These are phyloP conservation scores for Drosophila prosaltans DNA, from an alignment of 1,140 invertebrate species.

Conservation along the genomic window DNA sequence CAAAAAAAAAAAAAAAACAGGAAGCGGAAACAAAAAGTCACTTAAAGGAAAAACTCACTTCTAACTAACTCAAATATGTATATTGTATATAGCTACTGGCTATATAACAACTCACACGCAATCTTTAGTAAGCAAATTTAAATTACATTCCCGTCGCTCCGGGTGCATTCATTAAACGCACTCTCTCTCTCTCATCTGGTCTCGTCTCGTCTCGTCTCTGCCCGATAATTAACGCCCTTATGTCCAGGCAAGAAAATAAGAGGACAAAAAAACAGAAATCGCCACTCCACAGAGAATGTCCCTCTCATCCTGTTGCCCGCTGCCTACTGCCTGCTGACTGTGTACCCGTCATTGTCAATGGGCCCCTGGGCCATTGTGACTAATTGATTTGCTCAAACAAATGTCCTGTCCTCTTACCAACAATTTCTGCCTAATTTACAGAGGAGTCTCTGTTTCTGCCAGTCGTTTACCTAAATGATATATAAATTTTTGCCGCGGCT, in stretches of 20 bases:
- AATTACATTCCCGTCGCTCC: conserved; percentile 69
- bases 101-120: conserved; percentile 50
- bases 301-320: conserved; percentile 6
- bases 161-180: conserved; percentile 76
- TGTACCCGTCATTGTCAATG: conserved; percentile 26
- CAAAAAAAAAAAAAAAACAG: conserved; percentile 33
- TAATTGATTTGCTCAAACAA: conserved; percentile 73
- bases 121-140: conserved; percentile 77
- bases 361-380: conserved; percentile 66
- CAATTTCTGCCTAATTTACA: conserved; percentile 29
- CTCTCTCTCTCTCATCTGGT: conserved; percentile 24
- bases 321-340: conserved; percentile 7
- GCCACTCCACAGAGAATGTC: conserved; percentile 38
- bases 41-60: conserved; percentile 33
- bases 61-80: conserved; percentile 57
- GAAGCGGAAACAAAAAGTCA: conserved; percentile 77
- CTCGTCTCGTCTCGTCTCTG: conserved; percentile 51
- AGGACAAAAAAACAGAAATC: neutral
- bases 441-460: conserved; percentile 1
- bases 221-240: conserved; percentile 78
- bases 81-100: conserved; percentile 14
- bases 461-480: conserved; percentile 20
- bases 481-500: conserved; percentile 59
- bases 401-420: conserved; percentile 32
- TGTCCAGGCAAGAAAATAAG: conserved; percentile 28